Evolutionary conservation across 2,888 invertebrate genomes (phyloP).

Genomic region (Kuschelorhynchus macadamiae): DNA sequence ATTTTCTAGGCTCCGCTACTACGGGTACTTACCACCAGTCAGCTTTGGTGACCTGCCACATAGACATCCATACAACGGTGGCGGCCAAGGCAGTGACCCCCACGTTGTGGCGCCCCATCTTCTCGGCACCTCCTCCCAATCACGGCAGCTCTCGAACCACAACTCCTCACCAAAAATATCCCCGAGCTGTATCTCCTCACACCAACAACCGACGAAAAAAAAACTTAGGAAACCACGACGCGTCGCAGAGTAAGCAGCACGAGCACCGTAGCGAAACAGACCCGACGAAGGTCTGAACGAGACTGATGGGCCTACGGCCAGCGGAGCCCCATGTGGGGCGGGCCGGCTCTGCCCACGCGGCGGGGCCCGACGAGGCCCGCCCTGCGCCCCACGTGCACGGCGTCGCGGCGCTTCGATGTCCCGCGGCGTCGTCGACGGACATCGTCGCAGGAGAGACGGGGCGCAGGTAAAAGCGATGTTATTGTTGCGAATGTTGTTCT

Average conservation of each 20-base stretch:
- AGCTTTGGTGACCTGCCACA: conserved; percentile 62
- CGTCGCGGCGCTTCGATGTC: conserved; percentile 39
- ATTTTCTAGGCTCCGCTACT: too few relatives aligned
- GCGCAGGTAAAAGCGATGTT: conserved; percentile 8
- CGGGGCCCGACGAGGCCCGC: conserved; percentile 31
- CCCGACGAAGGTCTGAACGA: conserved; percentile 28
- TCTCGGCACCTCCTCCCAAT: conserved; percentile 26
- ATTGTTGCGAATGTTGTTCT: not conserved
- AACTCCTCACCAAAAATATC: conserved; percentile 1
- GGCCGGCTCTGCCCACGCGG: conserved; percentile 44
- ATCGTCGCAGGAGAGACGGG: conserved; percentile 5
- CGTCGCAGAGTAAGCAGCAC: conserved; percentile 1
- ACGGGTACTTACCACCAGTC: conserved; percentile 64
- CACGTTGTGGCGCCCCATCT: conserved; percentile 65
- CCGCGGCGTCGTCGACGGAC: conserved; percentile 25
- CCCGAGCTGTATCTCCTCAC: conserved; percentile 21
- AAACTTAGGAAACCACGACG: conserved; percentile 1
- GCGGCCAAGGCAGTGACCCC: conserved; percentile 64
- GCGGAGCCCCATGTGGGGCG: conserved; percentile 35
- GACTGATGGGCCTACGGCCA: conserved; percentile 31
- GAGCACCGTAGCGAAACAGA: conserved; percentile 9
- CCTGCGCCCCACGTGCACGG: conserved; percentile 37
- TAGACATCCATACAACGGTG: conserved; percentile 60
- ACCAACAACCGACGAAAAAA: conserved; percentile 17
- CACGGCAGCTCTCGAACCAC: conserved; percentile 9